A percentile compares a stretch with the other conserved stretches of the same genome.
Evolutionary conservation across 2,797 vertebrate species (phyloP).

Genomic region (Enoplosus armatus): DNA sequence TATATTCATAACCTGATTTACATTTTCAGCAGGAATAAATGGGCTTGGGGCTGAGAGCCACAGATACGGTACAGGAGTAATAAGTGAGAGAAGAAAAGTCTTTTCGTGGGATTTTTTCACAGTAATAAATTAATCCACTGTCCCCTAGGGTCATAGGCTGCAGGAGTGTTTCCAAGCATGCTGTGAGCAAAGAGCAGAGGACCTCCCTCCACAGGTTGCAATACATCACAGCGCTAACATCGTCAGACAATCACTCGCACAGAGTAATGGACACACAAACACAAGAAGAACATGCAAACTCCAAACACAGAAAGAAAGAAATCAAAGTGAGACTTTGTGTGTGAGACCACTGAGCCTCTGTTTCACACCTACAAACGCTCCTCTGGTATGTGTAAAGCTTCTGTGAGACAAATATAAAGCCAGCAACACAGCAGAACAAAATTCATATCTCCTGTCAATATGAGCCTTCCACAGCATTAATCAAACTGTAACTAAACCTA

Average conservation of each 20-base stretch:
- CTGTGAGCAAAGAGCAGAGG: conserved; percentile 28
- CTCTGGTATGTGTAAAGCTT: conserved; percentile 17
- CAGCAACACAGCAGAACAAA: conserved; percentile 30
- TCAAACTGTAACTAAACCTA: conserved; percentile 47
- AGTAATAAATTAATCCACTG: conserved; percentile 1
- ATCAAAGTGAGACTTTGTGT: conserved; percentile 28
- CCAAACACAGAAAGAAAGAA: conserved; percentile 22
- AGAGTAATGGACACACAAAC: conserved; percentile 23
- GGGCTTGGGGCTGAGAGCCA: neutral
- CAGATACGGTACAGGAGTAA: neutral
- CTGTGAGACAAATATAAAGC: conserved; percentile 28
- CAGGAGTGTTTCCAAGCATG: conserved; percentile 21
- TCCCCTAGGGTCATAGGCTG: conserved; percentile 19
- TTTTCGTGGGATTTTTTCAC: conserved; percentile 10
- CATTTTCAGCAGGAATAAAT: neutral
- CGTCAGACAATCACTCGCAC: conserved; percentile 16
- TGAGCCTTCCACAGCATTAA: conserved; percentile 36
- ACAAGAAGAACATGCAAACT: too few relatives aligned
- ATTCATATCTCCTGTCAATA: conserved; percentile 50
- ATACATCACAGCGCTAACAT: conserved; percentile 18
- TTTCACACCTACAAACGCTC: conserved; percentile 24
- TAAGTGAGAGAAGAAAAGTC: neutral
- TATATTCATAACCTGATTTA: neutral
- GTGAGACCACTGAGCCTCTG: conserved; percentile 21
- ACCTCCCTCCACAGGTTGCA: conserved; percentile 11